Conservation (phyloP, 2,888 invertebrate species). For the Ophion ellenae region DNA sequence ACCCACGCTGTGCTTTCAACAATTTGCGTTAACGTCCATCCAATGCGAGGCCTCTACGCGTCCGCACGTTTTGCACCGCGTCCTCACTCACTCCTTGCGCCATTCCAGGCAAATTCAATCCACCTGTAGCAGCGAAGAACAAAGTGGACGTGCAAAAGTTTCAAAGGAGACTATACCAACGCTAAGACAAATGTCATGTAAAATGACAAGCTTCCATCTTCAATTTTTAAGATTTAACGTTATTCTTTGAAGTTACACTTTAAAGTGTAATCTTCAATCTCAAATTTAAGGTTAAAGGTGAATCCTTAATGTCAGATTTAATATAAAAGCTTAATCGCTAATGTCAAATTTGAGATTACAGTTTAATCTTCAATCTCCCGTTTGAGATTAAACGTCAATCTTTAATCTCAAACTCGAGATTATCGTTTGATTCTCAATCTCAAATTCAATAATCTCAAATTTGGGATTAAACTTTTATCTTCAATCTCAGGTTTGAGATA, state of each 20-base stretch:
- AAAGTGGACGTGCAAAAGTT: too few relatives aligned
- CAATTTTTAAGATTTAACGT: not conserved
- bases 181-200: too few relatives aligned
- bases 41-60: conserved; percentile 2
- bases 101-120: too few relatives aligned
- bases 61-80: not conserved
- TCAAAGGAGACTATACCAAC: too few relatives aligned
- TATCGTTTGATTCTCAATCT: too few relatives aligned
- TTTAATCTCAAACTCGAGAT: too few relatives aligned
- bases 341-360: not conserved
- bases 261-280: not conserved
- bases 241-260: too few relatives aligned
- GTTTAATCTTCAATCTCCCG: not conserved
- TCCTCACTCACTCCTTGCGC: too few relatives aligned
- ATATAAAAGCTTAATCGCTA: not conserved
- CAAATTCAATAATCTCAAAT: not conserved
- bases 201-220: not conserved
- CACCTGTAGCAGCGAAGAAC: too few relatives aligned
- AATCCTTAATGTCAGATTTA: not conserved
- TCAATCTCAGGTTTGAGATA: not conserved
- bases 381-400: too few relatives aligned
- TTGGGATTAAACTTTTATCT: not conserved
- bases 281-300: not conserved
- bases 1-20: conserved; percentile 39
- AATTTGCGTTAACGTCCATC: conserved; percentile 2